phyloP scores from a whole-genome alignment of 2,888 invertebrate genomes.

The Stenotaenia linearis region DNA sequence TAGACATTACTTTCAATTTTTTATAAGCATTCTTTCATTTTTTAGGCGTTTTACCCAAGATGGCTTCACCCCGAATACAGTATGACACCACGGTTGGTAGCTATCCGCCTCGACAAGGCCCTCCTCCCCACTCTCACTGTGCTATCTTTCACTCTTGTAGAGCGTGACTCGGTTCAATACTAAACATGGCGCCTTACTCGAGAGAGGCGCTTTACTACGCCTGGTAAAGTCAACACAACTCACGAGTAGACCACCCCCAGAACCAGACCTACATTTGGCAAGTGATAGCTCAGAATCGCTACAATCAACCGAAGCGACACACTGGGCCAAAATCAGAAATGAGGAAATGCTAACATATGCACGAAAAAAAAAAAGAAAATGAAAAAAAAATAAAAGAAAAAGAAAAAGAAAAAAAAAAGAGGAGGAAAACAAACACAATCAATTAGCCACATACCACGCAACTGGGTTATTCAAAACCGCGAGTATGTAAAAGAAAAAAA shows the following conservation, averaged over 20 bases:
- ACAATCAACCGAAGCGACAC: neutral
- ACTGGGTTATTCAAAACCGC: neutral
- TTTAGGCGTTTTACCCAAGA: neutral
- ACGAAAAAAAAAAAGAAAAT: neutral
- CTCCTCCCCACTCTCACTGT: conserved; percentile 6
- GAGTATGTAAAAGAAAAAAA: neutral
- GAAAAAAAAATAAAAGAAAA: neutral
- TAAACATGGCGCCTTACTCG: conserved; percentile 19
- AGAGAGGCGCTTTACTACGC: conserved; percentile 18
- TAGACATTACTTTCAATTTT: neutral
- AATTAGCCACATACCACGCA: conserved; percentile 24
- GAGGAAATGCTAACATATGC: conserved; percentile 1
- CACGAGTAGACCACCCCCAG: conserved; percentile 6
- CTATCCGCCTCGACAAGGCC: conserved; percentile 1
- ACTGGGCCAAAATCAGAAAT: conserved; percentile 7
- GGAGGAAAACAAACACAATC: conserved; percentile 18
- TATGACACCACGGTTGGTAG: conserved; percentile 14
- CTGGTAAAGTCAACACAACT: conserved; percentile 21
- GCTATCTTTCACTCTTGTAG: conserved; percentile 21
- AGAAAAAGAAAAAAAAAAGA: neutral
- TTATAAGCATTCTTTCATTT: neutral
- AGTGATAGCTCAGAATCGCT: neutral
- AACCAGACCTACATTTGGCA: conserved; percentile 15
- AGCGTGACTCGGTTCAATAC: conserved; percentile 24
- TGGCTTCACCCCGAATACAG: conserved; percentile 5